Percentiles rank a stretch among this genome's conserved stretches.
phyloP scores from a whole-genome alignment of 37 sponge, comb jelly and placozoan genomes.

The Oopsacas minuta region DNA sequence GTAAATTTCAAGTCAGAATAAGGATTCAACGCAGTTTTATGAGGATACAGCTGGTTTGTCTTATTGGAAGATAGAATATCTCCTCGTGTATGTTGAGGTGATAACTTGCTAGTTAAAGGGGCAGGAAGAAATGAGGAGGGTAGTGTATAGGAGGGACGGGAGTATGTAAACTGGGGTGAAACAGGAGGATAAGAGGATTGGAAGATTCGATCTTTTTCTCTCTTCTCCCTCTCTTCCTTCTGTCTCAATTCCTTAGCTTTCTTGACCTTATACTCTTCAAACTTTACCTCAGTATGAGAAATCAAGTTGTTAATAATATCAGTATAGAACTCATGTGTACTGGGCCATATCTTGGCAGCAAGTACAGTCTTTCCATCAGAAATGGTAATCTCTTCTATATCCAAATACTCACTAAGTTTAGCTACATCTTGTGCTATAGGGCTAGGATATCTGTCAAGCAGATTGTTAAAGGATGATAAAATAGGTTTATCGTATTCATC shows the following conservation, averaged over 20 bases:
- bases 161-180: neutral
- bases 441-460: neutral
- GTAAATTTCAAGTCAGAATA: neutral
- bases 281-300: neutral
- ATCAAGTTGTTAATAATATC: neutral
- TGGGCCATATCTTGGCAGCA: neutral
- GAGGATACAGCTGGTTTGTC: neutral
- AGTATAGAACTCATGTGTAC: neutral
- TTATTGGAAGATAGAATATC: neutral
- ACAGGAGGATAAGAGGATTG: neutral
- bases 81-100: neutral
- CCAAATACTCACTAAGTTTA: neutral
- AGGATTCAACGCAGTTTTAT: neutral
- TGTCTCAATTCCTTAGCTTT: neutral
- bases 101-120: neutral
- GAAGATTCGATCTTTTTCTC: neutral
- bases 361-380: neutral
- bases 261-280: neutral
- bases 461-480: no score
- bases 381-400: neutral
- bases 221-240: neutral
- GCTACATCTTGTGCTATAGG: neutral
- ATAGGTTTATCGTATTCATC: neutral
- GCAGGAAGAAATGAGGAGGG: neutral
- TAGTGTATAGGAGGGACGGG: neutral